Evolutionary conservation across 1,140 invertebrate genomes (phyloP).

Genomic region (Polypedilum pembai): DNA sequence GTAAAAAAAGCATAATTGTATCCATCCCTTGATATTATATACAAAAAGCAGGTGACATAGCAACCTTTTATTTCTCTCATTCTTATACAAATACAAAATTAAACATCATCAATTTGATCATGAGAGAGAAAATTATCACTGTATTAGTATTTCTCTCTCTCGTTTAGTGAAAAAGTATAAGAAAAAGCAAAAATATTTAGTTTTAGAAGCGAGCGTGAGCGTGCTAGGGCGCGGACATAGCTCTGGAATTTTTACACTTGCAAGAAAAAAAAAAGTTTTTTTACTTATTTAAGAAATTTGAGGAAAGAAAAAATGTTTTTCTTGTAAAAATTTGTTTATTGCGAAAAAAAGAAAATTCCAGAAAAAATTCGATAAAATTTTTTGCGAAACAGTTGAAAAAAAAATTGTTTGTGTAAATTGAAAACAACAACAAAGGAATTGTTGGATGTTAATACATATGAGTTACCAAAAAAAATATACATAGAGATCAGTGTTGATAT

Average conservation of each 20-base stretch:
- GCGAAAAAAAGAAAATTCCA: neutral
- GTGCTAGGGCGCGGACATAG: conserved; percentile 7
- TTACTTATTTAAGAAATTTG: neutral
- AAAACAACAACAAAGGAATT: too few species aligned
- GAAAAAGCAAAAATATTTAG: neutral
- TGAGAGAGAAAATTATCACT: neutral
- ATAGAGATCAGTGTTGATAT: too few species aligned
- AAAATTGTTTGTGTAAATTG: neutral
- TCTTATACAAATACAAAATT: neutral
- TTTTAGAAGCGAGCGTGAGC: conserved; percentile 9
- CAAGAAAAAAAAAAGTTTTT: neutral
- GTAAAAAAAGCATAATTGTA: too few species aligned
- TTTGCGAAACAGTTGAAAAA: neutral
- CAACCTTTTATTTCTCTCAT: too few species aligned
- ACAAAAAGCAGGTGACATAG: neutral
- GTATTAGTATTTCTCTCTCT: neutral
- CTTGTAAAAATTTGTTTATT: neutral
- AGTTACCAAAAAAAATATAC: too few species aligned
- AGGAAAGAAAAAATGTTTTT: neutral
- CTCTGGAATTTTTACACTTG: neutral
- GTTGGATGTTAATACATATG: too few species aligned
- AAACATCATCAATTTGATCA: neutral
- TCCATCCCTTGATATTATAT: too few species aligned
- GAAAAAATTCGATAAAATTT: neutral
- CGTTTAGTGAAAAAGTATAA: neutral